These are phyloP conservation scores for Hippopotamyrus pictus DNA, from an alignment of 2,797 vertebrate genomes.

Conservation along the genomic window DNA sequence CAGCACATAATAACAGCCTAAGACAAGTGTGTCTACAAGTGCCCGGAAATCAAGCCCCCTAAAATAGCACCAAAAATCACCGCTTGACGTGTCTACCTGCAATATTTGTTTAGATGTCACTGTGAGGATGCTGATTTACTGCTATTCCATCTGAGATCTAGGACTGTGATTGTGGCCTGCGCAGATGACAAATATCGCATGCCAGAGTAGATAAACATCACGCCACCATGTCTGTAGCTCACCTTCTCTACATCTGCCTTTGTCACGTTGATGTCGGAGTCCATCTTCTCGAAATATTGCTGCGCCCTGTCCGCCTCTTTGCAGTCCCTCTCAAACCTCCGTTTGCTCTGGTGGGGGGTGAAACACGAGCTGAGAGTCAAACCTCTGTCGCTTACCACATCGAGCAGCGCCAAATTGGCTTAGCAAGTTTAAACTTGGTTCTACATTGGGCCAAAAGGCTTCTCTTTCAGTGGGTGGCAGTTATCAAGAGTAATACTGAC, in stretches of 20 bases:
- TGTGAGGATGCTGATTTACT: not conserved
- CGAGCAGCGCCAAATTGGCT: not conserved
- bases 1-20: not conserved
- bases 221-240: conserved; percentile 14
- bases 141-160: not conserved
- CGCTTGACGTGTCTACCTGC: not conserved
- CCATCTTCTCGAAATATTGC: conserved; percentile 94
- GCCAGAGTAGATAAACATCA: not conserved
- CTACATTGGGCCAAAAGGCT: not conserved
- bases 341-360: conserved; percentile 73
- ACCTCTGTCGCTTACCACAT: not conserved
- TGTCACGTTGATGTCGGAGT: conserved; percentile 91
- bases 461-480: not conserved
- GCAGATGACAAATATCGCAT: not conserved
- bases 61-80: not conserved
- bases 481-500: not conserved
- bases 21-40: not conserved
- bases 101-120: not conserved
- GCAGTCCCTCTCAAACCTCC: conserved; percentile 87
- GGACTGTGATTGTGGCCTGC: not conserved
- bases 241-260: conserved; percentile 95
- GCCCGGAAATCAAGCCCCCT: not conserved
- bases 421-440: not conserved
- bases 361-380: not conserved
- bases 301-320: conserved; percentile 87